phyloP scores from a whole-genome alignment of 2,888 invertebrate genomes.

The Hypomecis punctinalis region DNA sequence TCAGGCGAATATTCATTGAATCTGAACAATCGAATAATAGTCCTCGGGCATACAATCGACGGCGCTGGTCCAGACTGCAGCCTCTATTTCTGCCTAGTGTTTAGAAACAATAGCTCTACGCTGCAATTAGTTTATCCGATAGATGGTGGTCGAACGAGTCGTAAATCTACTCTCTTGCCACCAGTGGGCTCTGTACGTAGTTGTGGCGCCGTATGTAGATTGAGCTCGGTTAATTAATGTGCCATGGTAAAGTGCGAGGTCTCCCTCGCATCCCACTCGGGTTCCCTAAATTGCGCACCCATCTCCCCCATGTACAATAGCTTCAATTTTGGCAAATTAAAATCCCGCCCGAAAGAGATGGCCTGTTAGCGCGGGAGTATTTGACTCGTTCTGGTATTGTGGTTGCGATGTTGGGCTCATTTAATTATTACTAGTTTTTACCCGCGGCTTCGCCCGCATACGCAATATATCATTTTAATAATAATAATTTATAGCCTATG shows the following conservation, averaged over 20 bases:
- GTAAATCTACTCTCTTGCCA: conserved; percentile 81
- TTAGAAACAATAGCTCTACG: conserved; percentile 82
- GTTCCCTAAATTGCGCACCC: conserved; percentile 79
- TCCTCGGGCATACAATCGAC: conserved; percentile 60
- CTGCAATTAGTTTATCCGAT: conserved; percentile 83
- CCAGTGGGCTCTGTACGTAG: conserved; percentile 76
- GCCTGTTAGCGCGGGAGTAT: conserved; percentile 33
- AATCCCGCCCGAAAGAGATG: conserved; percentile 62
- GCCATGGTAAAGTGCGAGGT: conserved; percentile 78
- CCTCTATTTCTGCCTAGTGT: conserved; percentile 75
- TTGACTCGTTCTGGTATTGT: neutral
- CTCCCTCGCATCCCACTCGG: conserved; percentile 70
- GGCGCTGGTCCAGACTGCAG: conserved; percentile 53
- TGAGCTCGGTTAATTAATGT: conserved; percentile 82
- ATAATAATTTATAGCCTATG: too few species aligned
- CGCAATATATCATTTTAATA: too few species aligned
- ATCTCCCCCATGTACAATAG: conserved; percentile 74
- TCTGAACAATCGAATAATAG: conserved; percentile 68
- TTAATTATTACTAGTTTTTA: too few species aligned
- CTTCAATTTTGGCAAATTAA: conserved; percentile 74
- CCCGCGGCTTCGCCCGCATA: too few species aligned
- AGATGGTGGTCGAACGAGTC: conserved; percentile 82
- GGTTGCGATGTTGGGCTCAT: neutral
- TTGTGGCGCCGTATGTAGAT: conserved; percentile 81
- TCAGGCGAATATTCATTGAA: conserved; percentile 53